A percentile compares a stretch with the other conserved stretches of the same genome.
Evolutionary conservation across 2,113 vertebrate species (phyloP).

Genomic region (Epinephelus cyanopodus): DNA sequence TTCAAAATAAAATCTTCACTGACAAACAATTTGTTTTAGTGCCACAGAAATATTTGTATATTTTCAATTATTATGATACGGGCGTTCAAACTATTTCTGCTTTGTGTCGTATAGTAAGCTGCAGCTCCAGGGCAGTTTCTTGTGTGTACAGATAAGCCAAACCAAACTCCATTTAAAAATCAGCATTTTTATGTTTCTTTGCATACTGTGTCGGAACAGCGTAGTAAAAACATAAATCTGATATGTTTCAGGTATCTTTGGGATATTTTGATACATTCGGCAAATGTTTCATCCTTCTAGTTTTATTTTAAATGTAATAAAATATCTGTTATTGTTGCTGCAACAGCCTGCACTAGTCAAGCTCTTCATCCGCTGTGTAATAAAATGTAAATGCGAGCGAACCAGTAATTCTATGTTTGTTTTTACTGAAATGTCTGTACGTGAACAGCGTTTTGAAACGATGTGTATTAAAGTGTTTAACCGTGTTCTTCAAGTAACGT

Average conservation of each 20-base stretch:
- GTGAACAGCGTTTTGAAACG: background rate
- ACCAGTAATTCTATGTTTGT: background rate
- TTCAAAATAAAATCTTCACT: constrained; percentile 1
- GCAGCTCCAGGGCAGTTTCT: background rate
- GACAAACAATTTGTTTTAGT: background rate
- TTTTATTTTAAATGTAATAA: too few species aligned
- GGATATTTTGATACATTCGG: background rate
- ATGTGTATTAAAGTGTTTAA: background rate
- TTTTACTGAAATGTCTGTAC: background rate
- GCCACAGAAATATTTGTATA: background rate
- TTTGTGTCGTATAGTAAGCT: background rate
- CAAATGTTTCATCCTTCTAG: background rate
- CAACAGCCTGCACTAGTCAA: too few species aligned
- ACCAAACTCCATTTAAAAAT: constrained; percentile 7
- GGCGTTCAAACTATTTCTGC: too few species aligned
- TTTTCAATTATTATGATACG: background rate
- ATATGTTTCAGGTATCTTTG: background rate
- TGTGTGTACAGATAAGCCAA: too few species aligned
- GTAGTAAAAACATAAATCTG: too few species aligned
- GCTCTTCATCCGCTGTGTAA: background rate
- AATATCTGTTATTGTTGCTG: background rate
- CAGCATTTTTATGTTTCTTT: background rate
- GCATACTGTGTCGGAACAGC: too few species aligned
- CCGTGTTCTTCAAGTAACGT: too few species aligned
- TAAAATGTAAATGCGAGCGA: rapidly evolving